These are phyloP conservation scores for Cybosia mesomella DNA, from an alignment of 2,888 invertebrate species.

Conservation along the genomic window DNA sequence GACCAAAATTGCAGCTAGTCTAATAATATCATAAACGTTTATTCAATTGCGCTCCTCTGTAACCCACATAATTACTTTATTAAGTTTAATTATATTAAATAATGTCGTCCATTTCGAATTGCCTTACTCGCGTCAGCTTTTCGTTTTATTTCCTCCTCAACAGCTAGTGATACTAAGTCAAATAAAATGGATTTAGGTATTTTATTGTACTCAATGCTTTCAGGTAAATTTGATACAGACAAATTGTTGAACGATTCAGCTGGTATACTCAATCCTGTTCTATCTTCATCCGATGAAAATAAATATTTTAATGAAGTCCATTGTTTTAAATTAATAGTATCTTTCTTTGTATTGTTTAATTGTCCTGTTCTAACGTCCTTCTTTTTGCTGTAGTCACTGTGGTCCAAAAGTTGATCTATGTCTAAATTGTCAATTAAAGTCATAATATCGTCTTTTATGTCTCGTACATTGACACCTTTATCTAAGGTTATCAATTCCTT, in stretches of 20 bases:
- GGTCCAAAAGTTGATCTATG: not conserved
- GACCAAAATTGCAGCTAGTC: no score
- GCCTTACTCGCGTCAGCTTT: not conserved
- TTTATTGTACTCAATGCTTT: not conserved
- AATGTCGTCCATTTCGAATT: not conserved
- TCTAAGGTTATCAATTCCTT: not conserved
- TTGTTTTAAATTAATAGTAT: not conserved
- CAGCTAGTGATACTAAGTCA: conserved; percentile 9
- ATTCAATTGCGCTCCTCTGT: no score
- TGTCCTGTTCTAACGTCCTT: not conserved
- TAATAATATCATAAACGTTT: no score
- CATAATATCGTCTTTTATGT: not conserved
- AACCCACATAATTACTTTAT: not conserved
- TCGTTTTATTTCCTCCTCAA: conserved; percentile 12
- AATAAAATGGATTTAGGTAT: conserved; percentile 7
- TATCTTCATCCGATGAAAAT: conserved; percentile 12
- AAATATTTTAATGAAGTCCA: not conserved
- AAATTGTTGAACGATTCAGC: not conserved
- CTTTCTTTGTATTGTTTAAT: not conserved
- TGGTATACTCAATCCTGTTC: not conserved
- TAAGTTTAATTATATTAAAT: not conserved
- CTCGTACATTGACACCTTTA: not conserved
- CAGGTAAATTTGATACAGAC: not conserved
- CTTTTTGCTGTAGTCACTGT: not conserved
- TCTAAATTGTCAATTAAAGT: conserved; percentile 4